A percentile compares a stretch with the other conserved stretches of the same genome.
phyloP scores from a whole-genome alignment of 2,113 vertebrate genomes.

The Rissa tridactyla region DNA sequence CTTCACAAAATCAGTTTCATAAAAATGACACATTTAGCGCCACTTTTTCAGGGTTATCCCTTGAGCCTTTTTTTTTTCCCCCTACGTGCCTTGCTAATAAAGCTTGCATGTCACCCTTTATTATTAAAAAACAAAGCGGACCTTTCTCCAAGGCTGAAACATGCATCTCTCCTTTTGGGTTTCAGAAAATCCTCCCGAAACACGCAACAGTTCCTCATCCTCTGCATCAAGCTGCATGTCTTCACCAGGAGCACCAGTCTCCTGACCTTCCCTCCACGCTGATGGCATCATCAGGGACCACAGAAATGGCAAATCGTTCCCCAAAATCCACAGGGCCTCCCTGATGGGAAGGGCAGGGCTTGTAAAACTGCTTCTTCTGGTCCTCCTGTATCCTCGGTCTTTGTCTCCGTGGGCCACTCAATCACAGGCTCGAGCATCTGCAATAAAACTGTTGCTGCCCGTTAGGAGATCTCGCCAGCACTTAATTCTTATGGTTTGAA shows the following conservation, averaged over 20 bases:
- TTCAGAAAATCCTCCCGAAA: constrained; percentile 15
- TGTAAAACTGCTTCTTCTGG: background rate
- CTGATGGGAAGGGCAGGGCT: background rate
- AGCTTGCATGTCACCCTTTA: constrained; percentile 51
- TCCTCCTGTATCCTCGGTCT: background rate
- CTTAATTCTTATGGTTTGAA: background rate
- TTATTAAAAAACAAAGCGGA: constrained; percentile 44
- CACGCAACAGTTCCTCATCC: background rate
- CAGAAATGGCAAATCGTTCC: background rate
- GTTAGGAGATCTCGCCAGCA: background rate
- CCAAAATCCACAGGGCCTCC: background rate
- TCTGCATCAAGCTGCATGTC: background rate
- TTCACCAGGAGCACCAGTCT: background rate
- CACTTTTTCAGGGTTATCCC: constrained; percentile 59
- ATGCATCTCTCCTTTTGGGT: background rate
- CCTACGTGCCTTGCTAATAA: constrained; percentile 21
- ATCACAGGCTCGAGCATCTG: constrained; percentile 19
- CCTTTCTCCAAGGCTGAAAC: constrained; percentile 51
- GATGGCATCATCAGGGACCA: background rate
- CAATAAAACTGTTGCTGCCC: constrained; percentile 30
- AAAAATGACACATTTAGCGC: constrained; percentile 60
- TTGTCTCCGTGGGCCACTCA: background rate
- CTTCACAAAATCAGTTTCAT: constrained; percentile 57
- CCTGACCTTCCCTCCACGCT: background rate
- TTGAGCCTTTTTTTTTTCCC: constrained; percentile 25